These are phyloP conservation scores for Acholoe squamosa DNA, from an alignment of 2,888 invertebrate species.

Conservation along the genomic window DNA sequence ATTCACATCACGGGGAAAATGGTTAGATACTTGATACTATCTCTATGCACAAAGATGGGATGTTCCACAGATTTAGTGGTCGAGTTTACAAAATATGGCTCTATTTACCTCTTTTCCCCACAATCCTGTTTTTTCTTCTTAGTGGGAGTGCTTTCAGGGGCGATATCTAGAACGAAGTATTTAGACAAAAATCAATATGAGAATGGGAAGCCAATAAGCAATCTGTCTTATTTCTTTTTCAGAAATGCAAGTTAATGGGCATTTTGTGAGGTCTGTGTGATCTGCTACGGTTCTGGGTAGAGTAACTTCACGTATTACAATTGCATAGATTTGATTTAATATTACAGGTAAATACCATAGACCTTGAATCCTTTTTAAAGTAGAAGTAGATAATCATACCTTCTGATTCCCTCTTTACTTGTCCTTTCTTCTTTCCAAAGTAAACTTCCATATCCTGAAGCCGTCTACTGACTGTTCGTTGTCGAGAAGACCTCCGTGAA, in stretches of 20 bases:
- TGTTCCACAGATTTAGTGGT: too few species aligned
- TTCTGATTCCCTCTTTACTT: not conserved
- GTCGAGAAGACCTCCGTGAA: conserved; percentile 32
- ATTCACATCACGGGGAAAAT: too few species aligned
- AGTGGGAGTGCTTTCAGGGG: not conserved
- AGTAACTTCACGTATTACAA: not conserved
- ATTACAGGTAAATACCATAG: too few species aligned
- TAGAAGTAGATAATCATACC: not conserved
- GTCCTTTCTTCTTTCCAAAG: conserved; percentile 1
- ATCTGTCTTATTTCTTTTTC: not conserved
- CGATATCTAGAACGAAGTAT: not conserved
- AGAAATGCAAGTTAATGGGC: too few species aligned
- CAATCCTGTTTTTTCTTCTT: not conserved
- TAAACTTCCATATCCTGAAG: conserved; percentile 58
- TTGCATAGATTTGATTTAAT: not conserved
- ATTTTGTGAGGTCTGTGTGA: too few species aligned
- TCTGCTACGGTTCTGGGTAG: too few species aligned
- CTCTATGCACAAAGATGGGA: too few species aligned
- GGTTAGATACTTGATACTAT: too few species aligned
- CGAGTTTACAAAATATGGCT: too few species aligned
- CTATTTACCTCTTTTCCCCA: not conserved
- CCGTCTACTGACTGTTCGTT: conserved; percentile 53
- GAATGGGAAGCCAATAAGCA: too few species aligned
- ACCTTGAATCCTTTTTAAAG: too few species aligned
- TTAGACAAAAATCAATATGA: too few species aligned